phyloP scores from a whole-genome alignment of 2,888 invertebrate genomes.

The Nomada fabriciana region DNA sequence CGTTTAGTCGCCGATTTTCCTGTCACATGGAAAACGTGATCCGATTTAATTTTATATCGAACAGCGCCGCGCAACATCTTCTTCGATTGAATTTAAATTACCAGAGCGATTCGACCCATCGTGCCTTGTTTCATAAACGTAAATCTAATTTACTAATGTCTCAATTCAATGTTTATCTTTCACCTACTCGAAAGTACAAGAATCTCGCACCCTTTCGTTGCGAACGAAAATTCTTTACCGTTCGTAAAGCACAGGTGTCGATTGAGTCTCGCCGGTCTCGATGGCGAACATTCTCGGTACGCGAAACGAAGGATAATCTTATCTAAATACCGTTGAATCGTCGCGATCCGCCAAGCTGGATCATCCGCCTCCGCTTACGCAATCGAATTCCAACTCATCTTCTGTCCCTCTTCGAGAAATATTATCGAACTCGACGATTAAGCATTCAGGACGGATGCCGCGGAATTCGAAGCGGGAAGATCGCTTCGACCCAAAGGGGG shows the following conservation, averaged over 20 bases:
- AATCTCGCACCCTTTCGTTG: too few relatives aligned
- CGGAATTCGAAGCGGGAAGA: constrained; percentile 8
- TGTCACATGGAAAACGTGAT: too few relatives aligned
- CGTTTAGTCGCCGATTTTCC: too few relatives aligned
- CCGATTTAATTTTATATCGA: too few relatives aligned
- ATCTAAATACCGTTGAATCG: constrained; percentile 60
- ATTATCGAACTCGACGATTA: constrained; percentile 2
- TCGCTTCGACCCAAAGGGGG: not conserved
- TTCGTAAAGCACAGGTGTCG: not conserved
- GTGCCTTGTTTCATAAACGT: too few relatives aligned
- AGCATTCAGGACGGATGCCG: not conserved
- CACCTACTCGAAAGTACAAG: too few relatives aligned
- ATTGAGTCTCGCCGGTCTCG: not conserved
- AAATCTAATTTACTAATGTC: too few relatives aligned
- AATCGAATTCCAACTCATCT: constrained; percentile 53
- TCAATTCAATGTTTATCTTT: too few relatives aligned
- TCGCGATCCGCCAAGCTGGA: constrained; percentile 32
- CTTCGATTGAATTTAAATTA: too few relatives aligned
- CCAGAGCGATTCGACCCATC: too few relatives aligned
- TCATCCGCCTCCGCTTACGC: constrained; percentile 47
- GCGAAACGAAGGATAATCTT: constrained; percentile 46
- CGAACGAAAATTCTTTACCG: not conserved
- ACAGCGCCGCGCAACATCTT: too few relatives aligned
- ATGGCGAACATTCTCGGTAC: not conserved
- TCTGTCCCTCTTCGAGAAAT: not conserved